Base-by-base conservation (phyloP, 2,888 invertebrate genomes). In the Drosophila kuntzei region DNA sequence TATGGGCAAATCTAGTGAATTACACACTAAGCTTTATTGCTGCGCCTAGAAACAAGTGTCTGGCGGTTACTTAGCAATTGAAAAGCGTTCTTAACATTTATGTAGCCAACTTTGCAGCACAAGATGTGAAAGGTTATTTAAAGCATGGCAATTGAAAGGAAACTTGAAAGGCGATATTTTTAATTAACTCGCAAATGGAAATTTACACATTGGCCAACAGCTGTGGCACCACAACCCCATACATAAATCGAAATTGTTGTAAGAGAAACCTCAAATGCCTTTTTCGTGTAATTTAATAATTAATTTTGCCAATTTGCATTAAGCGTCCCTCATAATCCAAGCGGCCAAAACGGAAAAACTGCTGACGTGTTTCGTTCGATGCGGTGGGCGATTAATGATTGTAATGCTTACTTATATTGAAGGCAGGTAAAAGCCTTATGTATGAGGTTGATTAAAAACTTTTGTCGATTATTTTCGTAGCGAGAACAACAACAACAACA, bases 221-320 rank as follows among this genome's bases (percentile, higher is more conserved):
- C 55, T 61, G 70, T 39, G 54, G 9, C 14, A n/a, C n/a, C n/a
- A n/a, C n/a, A n/a, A n/a, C n/a, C n/a, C n/a, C n/a, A n/a, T n/a
- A n/a, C n/a, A n/a, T n/a, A n/a, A 84, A 70, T 71, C 62, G 78
- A 70, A 62, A 27, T 39, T 41, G 32, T 18, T 62, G 20, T 60
- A 60, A 55, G 67, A 64, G 63, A 67, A 76, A 71, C 71, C 74
- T 34, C 69, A 78, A 84, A 86, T 86, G 88, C 78, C 61, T 76
- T 80, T 88, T 79, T 79, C 79, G 72, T 89, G 73, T 88, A 82
- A 87, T 80, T 82, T 82, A 85, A 84, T 84, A 89, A 89, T 87
- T 88, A 89, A 89, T 89, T 89, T 89, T 79, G 76, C 69, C 78
- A 87, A 87, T 89, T 86, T 88, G 73, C 87, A 76, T 69, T 73